Conservation (phyloP, 1,140 invertebrate genomes). For the Papilio aristodemus region DNA sequence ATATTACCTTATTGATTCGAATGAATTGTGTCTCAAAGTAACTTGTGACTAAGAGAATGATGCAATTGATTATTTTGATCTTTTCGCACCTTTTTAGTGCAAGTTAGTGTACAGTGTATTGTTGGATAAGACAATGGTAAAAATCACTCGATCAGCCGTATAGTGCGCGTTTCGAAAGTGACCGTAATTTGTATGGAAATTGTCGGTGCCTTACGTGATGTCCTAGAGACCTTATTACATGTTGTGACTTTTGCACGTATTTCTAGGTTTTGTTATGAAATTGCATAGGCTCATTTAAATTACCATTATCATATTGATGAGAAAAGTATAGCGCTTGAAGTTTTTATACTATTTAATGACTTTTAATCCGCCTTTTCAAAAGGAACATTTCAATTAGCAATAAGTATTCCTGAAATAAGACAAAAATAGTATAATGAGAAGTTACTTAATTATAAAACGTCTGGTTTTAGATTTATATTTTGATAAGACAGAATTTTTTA, state of each 20-base stretch:
- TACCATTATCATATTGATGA: not conserved
- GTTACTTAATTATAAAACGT: too few species aligned
- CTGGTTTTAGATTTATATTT: too few species aligned
- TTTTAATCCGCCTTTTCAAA: too few species aligned
- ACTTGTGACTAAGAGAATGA: constrained; percentile 58
- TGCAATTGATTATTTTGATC: constrained; percentile 45
- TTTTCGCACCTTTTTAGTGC: constrained; percentile 35
- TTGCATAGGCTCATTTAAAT: constrained; percentile 3
- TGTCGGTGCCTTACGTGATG: constrained; percentile 57
- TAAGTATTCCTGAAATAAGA: too few species aligned
- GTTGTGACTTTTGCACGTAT: constrained; percentile 47
- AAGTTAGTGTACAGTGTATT: constrained; percentile 34
- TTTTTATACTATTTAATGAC: too few species aligned
- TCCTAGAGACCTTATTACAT: constrained; percentile 61
- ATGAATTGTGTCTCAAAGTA: constrained; percentile 57
- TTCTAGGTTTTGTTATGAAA: constrained; percentile 27
- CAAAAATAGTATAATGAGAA: too few species aligned
- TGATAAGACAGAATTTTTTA: too few species aligned
- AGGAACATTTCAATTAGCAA: too few species aligned
- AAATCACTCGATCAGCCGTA: constrained; percentile 54
- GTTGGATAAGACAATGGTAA: constrained; percentile 62
- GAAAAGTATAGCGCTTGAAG: not conserved
- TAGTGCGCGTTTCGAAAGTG: constrained; percentile 71
- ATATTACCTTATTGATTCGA: constrained; percentile 58
- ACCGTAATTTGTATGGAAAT: constrained; percentile 75